Base-by-base conservation (phyloP, 2,888 invertebrate species). In the Cheilosia vernalis region DNA sequence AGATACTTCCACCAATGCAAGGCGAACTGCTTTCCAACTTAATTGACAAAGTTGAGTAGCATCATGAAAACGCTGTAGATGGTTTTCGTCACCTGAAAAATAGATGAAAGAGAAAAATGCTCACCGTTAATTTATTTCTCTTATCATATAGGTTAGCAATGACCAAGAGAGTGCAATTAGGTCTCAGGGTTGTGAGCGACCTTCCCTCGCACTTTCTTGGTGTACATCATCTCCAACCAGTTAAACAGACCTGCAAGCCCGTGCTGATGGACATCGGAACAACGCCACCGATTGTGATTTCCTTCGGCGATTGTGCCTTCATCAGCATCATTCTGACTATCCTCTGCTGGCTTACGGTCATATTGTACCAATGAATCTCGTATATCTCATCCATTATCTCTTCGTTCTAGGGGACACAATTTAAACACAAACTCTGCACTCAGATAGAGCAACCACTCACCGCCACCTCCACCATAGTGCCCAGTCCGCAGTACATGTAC, bases 51-150 rank as follows among this genome's bases (percentile, higher is more conserved):
- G 61, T 70, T 87, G 58, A 84, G 77, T 87, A 89, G 85, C 87
- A 88, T 87, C 87, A 87, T 88, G 81, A 87, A 87, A 87, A 89
- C 83, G 87, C 90, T 89, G 86, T 88, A 90, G 87, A 90, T 89
- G 70, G 89, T 87, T 88, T 90, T 90, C 70, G 89, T 87, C 82
- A 89, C 90, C 90, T 89, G 84, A 42, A 70, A 72, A 69, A n/a
- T 4, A 37, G 13, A 37, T 4, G 5, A 67, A 85, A 13, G 4
- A 4, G 3, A 13, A 37, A 13, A 13, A 13, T 10, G 1, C 0
- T 10, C 10, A 10, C 10, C 33, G 10, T 10, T 33, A 33, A 51
- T 66, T 55, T 66, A 63, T 5, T 0, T 19, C 4, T 19, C 1
- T 21, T 47, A 83, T 79, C 83, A 78, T 87, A 88, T 84, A 81